phyloP scores from a whole-genome alignment of 2,888 invertebrate genomes.

The Colletes collaris region DNA sequence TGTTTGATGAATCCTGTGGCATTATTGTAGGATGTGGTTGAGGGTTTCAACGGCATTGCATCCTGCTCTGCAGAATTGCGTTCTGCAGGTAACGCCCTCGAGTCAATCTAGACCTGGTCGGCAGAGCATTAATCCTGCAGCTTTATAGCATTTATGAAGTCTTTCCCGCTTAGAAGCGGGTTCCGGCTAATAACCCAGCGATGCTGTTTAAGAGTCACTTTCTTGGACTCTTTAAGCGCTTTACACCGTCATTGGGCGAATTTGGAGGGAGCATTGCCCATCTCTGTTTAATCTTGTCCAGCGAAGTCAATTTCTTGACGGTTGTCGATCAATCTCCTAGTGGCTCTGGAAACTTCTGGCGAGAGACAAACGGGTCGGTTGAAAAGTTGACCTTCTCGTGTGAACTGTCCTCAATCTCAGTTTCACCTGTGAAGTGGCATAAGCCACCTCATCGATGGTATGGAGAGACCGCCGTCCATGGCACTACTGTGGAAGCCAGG shows the following conservation, averaged over 20 bases:
- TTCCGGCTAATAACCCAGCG: background rate
- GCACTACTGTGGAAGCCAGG: background rate
- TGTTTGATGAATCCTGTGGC: background rate
- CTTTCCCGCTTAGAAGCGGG: background rate
- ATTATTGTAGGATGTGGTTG: background rate
- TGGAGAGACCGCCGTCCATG: background rate
- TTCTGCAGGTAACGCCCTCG: background rate
- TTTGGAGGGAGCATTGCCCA: background rate
- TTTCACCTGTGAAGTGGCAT: background rate
- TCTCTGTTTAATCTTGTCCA: background rate
- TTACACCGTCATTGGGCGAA: background rate
- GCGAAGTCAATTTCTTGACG: background rate
- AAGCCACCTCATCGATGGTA: background rate
- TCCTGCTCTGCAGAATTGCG: background rate
- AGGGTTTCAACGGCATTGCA: background rate
- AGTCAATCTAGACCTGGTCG: background rate
- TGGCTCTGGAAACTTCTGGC: background rate
- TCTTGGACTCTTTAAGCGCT: background rate
- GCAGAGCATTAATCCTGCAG: background rate
- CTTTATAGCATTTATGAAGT: background rate
- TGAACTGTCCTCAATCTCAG: background rate
- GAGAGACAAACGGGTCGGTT: background rate
- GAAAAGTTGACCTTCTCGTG: background rate
- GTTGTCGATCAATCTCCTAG: background rate
- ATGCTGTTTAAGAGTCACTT: background rate